Evolutionary conservation across 2,113 vertebrate genomes (phyloP).

Genomic region (Anhinga anhinga): DNA sequence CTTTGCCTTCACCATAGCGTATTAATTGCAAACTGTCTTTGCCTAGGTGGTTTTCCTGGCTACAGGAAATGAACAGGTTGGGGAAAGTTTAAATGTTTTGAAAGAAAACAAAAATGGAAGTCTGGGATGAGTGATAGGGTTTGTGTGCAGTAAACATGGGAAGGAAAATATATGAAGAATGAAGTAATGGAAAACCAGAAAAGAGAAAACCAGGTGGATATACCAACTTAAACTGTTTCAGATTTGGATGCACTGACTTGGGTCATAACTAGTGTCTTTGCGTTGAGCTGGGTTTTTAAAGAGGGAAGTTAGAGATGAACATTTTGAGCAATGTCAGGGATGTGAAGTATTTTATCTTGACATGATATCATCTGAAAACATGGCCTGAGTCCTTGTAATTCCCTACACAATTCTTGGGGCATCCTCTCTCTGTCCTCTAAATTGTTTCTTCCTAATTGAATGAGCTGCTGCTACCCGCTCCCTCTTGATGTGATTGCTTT

Average conservation of each 20-base stretch:
- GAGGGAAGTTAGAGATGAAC: not conserved
- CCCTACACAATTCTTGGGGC: not conserved
- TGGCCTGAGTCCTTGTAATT: not conserved
- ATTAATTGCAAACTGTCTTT: not conserved
- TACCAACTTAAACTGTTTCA: not conserved
- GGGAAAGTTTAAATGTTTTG: conserved; percentile 41
- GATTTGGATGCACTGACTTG: not conserved
- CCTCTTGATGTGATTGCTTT: not conserved
- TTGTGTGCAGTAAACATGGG: conserved; percentile 14
- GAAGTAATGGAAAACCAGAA: conserved; percentile 32
- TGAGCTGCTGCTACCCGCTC: not conserved
- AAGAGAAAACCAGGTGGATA: conserved; percentile 9
- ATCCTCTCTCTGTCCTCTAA: not conserved
- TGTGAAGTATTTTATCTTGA: not conserved
- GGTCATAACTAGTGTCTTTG: not conserved
- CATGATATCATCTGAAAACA: not conserved
- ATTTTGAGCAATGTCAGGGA: not conserved
- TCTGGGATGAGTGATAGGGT: conserved; percentile 29
- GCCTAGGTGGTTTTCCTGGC: not conserved
- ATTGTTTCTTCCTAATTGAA: not conserved
- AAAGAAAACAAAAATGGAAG: conserved; percentile 58
- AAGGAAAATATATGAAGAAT: conserved; percentile 25
- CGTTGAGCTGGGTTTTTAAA: not conserved
- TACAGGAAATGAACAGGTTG: conserved; percentile 31
- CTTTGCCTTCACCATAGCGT: not conserved